phyloP scores from a whole-genome alignment of 2,113 vertebrate genomes.

The Gulo gulo region DNA sequence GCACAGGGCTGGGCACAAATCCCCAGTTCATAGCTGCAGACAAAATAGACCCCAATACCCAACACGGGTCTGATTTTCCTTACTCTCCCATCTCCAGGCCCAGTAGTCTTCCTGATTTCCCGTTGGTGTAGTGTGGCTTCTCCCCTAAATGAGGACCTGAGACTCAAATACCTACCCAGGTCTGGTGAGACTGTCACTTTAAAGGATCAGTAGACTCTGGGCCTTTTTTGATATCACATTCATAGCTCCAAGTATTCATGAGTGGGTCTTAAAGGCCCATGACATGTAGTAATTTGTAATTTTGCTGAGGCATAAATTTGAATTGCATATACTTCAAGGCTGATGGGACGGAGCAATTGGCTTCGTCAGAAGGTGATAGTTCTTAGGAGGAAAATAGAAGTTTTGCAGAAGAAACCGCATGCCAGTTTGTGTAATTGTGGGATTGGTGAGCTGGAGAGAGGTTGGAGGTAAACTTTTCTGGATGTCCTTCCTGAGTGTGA shows the following conservation, averaged over 20 bases:
- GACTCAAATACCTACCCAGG: not conserved
- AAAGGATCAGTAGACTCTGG: constrained; percentile 20
- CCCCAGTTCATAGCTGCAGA: not conserved
- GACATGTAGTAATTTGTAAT: constrained; percentile 60
- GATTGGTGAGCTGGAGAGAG: not conserved
- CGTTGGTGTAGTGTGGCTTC: not conserved
- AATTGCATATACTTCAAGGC: constrained; percentile 31
- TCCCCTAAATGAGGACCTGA: not conserved
- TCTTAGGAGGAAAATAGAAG: constrained; percentile 51
- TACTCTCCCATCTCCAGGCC: not conserved
- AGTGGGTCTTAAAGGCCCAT: constrained; percentile 39
- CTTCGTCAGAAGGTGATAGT: constrained; percentile 22
- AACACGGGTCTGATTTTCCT: not conserved
- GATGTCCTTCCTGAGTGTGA: constrained; percentile 1
- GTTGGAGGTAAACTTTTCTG: not conserved
- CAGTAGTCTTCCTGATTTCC: constrained; percentile 26
- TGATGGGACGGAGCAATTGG: not conserved
- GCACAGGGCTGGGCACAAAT: not conserved
- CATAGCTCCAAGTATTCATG: constrained; percentile 26
- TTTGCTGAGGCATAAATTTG: constrained; percentile 60
- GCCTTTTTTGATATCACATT: constrained; percentile 5
- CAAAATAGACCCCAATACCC: not conserved
- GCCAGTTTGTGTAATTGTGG: constrained; percentile 19
- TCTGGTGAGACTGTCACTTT: not conserved
- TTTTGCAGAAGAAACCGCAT: constrained; percentile 36